A percentile compares a stretch with the other conserved stretches of the same genome.
phyloP scores from a whole-genome alignment of 2,888 invertebrate genomes.

The Pandemis heparana region DNA sequence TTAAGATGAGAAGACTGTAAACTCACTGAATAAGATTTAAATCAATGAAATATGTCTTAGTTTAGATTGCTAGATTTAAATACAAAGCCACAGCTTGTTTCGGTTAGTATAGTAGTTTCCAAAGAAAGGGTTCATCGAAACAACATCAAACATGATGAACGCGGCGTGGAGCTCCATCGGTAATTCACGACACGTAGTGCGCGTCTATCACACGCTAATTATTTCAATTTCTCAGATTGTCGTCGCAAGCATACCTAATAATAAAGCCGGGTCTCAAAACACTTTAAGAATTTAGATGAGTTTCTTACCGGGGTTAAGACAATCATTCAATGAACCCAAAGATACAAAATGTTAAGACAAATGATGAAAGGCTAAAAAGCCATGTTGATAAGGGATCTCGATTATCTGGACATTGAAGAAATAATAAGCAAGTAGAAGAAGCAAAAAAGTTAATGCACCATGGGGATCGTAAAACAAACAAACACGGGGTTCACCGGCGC shows the following conservation, averaged over 20 bases:
- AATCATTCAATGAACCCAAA: slow-evolving; percentile 39
- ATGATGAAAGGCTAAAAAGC: slow-evolving; percentile 56
- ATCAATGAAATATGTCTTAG: slow-evolving; percentile 8
- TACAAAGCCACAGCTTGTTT: not conserved
- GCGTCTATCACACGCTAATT: slow-evolving; percentile 74
- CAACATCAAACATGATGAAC: slow-evolving; percentile 9
- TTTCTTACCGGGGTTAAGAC: slow-evolving; percentile 43
- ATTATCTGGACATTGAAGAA: slow-evolving; percentile 62
- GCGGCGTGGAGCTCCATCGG: slow-evolving; percentile 21
- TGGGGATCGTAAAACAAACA: slow-evolving; percentile 85
- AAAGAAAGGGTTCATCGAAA: not conserved
- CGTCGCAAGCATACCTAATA: slow-evolving; percentile 69
- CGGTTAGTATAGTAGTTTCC: not conserved
- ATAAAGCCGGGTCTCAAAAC: slow-evolving; percentile 64
- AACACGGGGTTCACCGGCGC: slow-evolving; percentile 71
- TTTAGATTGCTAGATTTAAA: slow-evolving; percentile 3
- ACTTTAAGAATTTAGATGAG: slow-evolving; percentile 70
- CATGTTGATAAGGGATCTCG: slow-evolving; percentile 73
- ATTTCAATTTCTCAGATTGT: slow-evolving; percentile 77
- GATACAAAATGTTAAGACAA: slow-evolving; percentile 18
- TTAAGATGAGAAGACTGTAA: slow-evolving; percentile 56
- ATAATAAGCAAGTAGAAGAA: slow-evolving; percentile 75
- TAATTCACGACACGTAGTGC: slow-evolving; percentile 56
- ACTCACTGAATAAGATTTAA: slow-evolving; percentile 31
- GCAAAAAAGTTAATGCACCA: slow-evolving; percentile 81